These are phyloP conservation scores for Stomatorhinus walkeri DNA, from an alignment of 2,797 vertebrate genomes.

Conservation along the genomic window DNA sequence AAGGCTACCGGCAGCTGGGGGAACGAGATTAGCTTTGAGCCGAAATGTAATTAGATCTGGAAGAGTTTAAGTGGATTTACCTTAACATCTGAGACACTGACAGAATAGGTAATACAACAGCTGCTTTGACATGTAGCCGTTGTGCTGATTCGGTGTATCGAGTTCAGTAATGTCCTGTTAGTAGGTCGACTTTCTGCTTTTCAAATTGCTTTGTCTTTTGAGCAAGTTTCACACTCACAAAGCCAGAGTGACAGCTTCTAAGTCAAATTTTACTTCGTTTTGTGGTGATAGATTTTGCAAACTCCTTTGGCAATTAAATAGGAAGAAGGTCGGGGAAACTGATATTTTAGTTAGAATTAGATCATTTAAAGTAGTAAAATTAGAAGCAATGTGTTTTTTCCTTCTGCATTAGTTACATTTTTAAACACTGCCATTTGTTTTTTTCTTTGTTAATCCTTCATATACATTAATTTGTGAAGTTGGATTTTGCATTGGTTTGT, in stretches of 20 bases:
- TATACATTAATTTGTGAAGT: neutral
- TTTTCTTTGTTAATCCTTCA: neutral
- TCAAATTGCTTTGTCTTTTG: neutral
- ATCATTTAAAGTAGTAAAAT: neutral
- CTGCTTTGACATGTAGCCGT: neutral
- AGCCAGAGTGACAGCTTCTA: neutral
- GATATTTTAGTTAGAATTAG: neutral
- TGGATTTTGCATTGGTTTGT: neutral
- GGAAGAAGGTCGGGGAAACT: neutral
- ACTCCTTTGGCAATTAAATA: neutral
- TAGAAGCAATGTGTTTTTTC: neutral
- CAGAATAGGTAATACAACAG: neutral
- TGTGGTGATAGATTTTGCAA: neutral
- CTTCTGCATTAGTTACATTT: neutral
- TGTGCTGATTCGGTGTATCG: neutral
- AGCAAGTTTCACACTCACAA: neutral
- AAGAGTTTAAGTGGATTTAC: neutral
- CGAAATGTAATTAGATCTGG: neutral
- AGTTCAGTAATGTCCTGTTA: neutral
- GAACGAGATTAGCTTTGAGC: neutral
- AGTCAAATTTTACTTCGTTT: neutral
- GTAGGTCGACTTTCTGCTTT: neutral
- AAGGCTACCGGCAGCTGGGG: neutral
- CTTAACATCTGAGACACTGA: neutral
- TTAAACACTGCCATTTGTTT: neutral